Conservation (phyloP, 2,797 vertebrate genomes). For the Strix occidentalis region DNA sequence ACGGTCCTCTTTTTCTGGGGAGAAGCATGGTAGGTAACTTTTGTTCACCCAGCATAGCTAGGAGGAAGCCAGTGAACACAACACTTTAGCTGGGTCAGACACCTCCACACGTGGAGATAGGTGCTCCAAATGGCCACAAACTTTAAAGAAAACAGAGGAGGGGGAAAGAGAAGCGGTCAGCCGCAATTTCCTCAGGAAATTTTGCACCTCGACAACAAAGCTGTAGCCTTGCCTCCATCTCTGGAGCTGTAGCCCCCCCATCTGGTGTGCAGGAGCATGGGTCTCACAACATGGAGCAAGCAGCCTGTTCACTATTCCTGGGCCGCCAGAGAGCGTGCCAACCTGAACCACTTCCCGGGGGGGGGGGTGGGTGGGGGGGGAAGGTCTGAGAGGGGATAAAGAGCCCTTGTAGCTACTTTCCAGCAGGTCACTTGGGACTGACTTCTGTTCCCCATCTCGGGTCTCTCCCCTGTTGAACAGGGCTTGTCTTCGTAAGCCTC, state of each 20-base stretch:
- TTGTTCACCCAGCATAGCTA: background rate
- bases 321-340: background rate
- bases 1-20: background rate
- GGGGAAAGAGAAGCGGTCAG: background rate
- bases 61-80: background rate
- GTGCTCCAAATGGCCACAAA: background rate
- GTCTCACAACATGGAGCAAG: background rate
- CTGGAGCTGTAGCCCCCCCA: background rate
- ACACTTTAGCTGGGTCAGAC: background rate
- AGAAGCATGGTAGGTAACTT: background rate
- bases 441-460: background rate
- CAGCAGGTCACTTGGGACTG: background rate
- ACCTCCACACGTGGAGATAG: background rate
- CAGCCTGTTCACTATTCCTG: background rate
- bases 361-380: no score
- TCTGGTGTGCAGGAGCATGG: background rate
- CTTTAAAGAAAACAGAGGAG: background rate
- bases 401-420: background rate
- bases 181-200: background rate
- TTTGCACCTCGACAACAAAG: background rate
- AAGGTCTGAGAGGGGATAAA: background rate
- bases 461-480: constrained; percentile 9
- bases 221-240: background rate
- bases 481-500: background rate
- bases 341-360: background rate